These are phyloP conservation scores for Catostomus latipinnis DNA, from an alignment of 2,797 vertebrate species.

Conservation along the genomic window DNA sequence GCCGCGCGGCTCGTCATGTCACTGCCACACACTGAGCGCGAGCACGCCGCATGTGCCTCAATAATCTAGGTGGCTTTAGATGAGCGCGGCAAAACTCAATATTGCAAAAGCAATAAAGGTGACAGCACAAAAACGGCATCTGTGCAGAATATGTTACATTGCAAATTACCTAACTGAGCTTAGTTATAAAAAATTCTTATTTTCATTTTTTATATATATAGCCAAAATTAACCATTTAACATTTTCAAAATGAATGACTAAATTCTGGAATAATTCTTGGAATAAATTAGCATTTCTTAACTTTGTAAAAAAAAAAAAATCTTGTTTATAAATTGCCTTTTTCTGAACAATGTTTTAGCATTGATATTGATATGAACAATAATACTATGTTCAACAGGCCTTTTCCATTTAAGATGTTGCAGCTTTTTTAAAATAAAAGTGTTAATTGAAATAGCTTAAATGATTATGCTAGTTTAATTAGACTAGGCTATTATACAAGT, in stretches of 20 bases:
- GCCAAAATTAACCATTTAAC: constrained; percentile 60
- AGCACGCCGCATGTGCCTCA: constrained; percentile 62
- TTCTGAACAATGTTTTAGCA: background rate
- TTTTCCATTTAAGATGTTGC: background rate
- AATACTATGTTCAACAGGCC: background rate
- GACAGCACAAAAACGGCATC: constrained; percentile 49
- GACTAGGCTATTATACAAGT: too few relatives aligned
- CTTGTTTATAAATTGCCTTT: background rate
- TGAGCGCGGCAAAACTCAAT: constrained; percentile 62
- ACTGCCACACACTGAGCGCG: constrained; percentile 38
- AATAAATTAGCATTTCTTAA: too few relatives aligned
- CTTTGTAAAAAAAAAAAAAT: too few relatives aligned
- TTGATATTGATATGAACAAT: background rate
- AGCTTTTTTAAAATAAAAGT: background rate
- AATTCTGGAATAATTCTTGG: background rate
- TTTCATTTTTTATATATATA: too few relatives aligned
- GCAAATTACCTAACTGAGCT: too few relatives aligned
- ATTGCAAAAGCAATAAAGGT: constrained; percentile 67
- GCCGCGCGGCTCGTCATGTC: constrained; percentile 43
- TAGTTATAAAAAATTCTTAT: too few relatives aligned
- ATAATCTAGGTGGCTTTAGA: constrained; percentile 68
- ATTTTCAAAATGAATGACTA: background rate
- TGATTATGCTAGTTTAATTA: too few relatives aligned
- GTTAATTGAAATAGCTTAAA: background rate
- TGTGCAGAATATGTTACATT: too few relatives aligned